Evolutionary conservation across 2,797 vertebrate genomes (phyloP).

Genomic region (Diplodus puntazzo): DNA sequence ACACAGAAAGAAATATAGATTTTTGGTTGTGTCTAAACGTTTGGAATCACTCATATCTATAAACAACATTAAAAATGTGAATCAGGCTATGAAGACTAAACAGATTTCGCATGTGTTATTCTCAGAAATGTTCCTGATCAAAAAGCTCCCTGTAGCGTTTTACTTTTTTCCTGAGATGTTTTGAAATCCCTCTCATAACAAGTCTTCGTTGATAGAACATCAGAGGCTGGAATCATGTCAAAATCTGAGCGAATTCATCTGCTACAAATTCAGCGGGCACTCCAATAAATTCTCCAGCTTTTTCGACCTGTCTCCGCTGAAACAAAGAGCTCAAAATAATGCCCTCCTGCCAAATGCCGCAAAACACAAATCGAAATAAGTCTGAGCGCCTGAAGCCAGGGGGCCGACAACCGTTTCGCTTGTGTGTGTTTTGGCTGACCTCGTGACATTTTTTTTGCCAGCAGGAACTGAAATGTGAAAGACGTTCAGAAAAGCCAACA

Average conservation of each 20-base stretch:
- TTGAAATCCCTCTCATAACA: neutral
- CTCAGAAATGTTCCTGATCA: neutral
- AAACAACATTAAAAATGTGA: neutral
- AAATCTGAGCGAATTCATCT: constrained; percentile 2
- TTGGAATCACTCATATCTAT: neutral
- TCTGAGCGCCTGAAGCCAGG: constrained; percentile 6
- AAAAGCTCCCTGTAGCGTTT: neutral
- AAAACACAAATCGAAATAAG: constrained; percentile 36
- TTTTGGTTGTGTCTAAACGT: neutral
- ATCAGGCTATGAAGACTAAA: neutral
- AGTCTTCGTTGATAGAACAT: neutral
- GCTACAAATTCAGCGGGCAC: constrained; percentile 8
- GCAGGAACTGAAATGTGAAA: constrained; percentile 22
- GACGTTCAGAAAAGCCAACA: constrained; percentile 20
- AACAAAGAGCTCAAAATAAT: constrained; percentile 35
- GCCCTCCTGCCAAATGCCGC: constrained; percentile 18
- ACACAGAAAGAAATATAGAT: neutral
- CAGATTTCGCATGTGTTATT: neutral
- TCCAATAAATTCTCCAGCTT: constrained; percentile 28
- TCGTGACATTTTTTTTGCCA: constrained; percentile 22
- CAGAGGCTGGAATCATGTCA: constrained; percentile 3
- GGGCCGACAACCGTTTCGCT: constrained; percentile 43
- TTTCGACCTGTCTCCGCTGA: constrained; percentile 15
- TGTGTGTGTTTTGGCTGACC: constrained; percentile 49
- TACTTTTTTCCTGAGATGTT: neutral